phyloP scores from a whole-genome alignment of 1,140 invertebrate genomes.

The Rhagoletis zephyria region DNA sequence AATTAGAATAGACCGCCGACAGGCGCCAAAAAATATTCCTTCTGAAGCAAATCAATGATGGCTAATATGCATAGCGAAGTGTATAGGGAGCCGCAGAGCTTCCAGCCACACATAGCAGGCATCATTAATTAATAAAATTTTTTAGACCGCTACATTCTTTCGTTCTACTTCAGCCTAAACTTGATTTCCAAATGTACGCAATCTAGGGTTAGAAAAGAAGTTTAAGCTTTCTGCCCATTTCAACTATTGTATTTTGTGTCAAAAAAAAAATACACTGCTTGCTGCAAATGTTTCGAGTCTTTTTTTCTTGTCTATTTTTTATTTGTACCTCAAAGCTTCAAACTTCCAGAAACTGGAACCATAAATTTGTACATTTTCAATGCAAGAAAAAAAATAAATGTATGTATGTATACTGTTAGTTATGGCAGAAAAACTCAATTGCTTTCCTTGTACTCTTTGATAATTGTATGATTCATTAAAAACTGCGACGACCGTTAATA shows the following conservation, averaged over 20 bases:
- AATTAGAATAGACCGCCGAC: not conserved
- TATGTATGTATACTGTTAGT: conserved; percentile 21
- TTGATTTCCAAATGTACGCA: not conserved
- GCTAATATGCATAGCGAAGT: not conserved
- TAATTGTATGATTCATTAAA: conserved; percentile 3
- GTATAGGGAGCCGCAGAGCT: not conserved
- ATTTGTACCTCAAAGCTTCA: conserved; percentile 30
- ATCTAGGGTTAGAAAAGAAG: not conserved
- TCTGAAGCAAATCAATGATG: not conserved
- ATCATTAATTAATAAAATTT: not conserved
- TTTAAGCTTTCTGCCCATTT: too few species aligned
- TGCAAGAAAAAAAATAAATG: conserved; percentile 28
- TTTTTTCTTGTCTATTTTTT: conserved; percentile 42
- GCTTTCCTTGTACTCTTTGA: conserved; percentile 21
- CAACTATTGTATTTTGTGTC: not conserved
- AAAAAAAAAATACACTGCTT: not conserved
- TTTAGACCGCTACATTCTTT: not conserved
- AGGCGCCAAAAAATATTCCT: too few species aligned
- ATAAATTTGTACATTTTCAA: conserved; percentile 49
- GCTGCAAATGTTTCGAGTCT: conserved; percentile 28
- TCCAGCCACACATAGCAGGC: conserved; percentile 8
- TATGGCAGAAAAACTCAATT: not conserved
- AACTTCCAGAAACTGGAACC: conserved; percentile 19
- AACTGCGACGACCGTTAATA: not conserved
- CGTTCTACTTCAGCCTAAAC: not conserved